Evolutionary conservation across 53 echinoderm and acorn worm species (phyloP).

Genomic region (Arbacia lixula): DNA sequence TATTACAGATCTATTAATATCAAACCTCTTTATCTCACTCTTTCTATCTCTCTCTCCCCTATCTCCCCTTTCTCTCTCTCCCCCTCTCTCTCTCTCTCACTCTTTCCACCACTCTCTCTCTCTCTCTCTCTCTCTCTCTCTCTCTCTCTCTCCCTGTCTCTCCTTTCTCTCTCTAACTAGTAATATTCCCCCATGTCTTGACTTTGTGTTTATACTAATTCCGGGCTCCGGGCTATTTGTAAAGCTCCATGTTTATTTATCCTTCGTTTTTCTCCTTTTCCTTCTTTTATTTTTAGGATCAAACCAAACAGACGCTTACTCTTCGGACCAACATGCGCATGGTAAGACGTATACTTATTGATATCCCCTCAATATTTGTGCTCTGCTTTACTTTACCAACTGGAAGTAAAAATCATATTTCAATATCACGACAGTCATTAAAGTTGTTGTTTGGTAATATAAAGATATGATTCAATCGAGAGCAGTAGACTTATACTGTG

Average conservation of each 20-base stretch:
- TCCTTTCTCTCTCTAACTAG: neutral
- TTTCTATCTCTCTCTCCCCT: too few species aligned
- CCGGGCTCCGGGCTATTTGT: neutral
- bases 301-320: conserved; percentile 7
- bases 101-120: neutral
- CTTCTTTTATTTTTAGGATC: neutral
- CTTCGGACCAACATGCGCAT: conserved; percentile 28
- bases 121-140: neutral
- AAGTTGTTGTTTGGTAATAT: too few species aligned
- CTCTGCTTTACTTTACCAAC: too few species aligned
- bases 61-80: too few species aligned
- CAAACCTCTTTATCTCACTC: too few species aligned
- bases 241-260: neutral
- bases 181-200: neutral
- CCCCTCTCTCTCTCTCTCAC: neutral
- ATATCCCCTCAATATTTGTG: too few species aligned
- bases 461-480: too few species aligned
- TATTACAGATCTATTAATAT: too few species aligned
- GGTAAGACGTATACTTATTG: conserved; percentile 5
- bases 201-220: neutral
- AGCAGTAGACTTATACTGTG: too few species aligned
- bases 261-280: neutral
- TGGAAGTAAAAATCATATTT: too few species aligned
- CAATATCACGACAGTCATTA: too few species aligned
- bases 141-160: neutral